A percentile compares a stretch with the other conserved stretches of the same genome.
Evolutionary conservation across 2,888 invertebrate species (phyloP).

Genomic region (Euclidia mi): DNA sequence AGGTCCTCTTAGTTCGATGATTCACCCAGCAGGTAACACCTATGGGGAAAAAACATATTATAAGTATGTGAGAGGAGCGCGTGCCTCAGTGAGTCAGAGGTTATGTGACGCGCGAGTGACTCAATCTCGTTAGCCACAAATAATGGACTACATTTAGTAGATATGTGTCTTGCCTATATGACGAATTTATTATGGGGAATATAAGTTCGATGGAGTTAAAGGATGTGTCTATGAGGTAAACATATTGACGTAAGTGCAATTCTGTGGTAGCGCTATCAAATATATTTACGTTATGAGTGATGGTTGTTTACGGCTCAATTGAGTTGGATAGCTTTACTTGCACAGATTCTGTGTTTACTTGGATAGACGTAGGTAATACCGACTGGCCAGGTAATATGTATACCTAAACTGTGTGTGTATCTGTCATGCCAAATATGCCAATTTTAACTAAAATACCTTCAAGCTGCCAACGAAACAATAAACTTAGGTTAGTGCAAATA

Average conservation of each 20-base stretch:
- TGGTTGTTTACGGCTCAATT: neutral
- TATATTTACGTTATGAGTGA: neutral
- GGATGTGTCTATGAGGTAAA: neutral
- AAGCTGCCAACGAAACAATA: too few relatives aligned
- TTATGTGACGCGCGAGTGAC: constrained; percentile 67
- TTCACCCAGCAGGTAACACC: constrained; percentile 76
- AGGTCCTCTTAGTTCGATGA: constrained; percentile 67
- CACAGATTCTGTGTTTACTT: neutral
- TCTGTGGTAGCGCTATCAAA: constrained; percentile 7
- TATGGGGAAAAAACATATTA: constrained; percentile 75
- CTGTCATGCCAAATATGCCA: too few relatives aligned
- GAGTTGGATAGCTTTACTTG: too few relatives aligned
- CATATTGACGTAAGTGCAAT: constrained; percentile 2
- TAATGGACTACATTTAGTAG: constrained; percentile 36
- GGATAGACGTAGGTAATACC: neutral
- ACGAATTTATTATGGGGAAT: constrained; percentile 48
- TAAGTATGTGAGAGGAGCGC: constrained; percentile 65
- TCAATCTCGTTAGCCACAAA: constrained; percentile 76
- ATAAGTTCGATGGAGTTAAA: neutral
- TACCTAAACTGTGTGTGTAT: too few relatives aligned
- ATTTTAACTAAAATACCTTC: too few relatives aligned
- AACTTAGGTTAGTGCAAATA: too few relatives aligned
- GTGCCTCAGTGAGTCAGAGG: constrained; percentile 66
- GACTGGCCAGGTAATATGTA: too few relatives aligned
- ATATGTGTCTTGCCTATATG: constrained; percentile 51